Evolutionary conservation across 1,140 invertebrate species (phyloP).

Genomic region (Pissodes strobi): DNA sequence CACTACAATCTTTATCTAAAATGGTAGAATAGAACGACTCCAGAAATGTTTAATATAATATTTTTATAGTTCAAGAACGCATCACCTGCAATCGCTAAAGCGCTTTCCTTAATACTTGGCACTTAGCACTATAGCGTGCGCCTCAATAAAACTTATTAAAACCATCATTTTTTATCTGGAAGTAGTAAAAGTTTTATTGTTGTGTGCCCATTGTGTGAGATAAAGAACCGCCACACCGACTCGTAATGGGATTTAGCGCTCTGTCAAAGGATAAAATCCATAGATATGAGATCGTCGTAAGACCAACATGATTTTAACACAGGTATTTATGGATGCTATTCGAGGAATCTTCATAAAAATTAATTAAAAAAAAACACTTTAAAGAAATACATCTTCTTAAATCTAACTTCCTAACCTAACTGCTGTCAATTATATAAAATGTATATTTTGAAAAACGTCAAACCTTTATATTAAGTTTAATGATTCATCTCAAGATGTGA

Average conservation of each 20-base stretch:
- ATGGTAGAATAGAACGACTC: too few relatives aligned
- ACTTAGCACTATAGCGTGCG: not conserved
- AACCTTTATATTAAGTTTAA: too few relatives aligned
- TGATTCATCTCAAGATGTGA: too few relatives aligned
- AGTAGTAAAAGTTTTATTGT: constrained; percentile 19
- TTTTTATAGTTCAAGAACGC: too few relatives aligned
- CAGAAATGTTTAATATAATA: too few relatives aligned
- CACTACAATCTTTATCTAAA: too few relatives aligned
- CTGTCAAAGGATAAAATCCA: not conserved
- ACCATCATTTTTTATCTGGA: not conserved
- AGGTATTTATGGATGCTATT: not conserved
- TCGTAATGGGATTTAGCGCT: constrained; percentile 9
- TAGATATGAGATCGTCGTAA: not conserved
- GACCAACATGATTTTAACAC: not conserved
- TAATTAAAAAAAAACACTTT: too few relatives aligned
- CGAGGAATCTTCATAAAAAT: too few relatives aligned
- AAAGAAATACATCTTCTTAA: too few relatives aligned
- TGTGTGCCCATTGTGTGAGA: constrained; percentile 5
- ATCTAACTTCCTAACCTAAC: too few relatives aligned
- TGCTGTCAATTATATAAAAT: too few relatives aligned
- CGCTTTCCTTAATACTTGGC: not conserved
- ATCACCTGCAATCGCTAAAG: not conserved
- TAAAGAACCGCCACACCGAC: not conserved
- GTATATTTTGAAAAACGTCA: too few relatives aligned
- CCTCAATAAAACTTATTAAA: constrained; percentile 6